Evolutionary conservation across 2,888 invertebrate genomes (phyloP), one percentile per base, ranked within the genome.

Genomic region (Tiphia femorata): DNA sequence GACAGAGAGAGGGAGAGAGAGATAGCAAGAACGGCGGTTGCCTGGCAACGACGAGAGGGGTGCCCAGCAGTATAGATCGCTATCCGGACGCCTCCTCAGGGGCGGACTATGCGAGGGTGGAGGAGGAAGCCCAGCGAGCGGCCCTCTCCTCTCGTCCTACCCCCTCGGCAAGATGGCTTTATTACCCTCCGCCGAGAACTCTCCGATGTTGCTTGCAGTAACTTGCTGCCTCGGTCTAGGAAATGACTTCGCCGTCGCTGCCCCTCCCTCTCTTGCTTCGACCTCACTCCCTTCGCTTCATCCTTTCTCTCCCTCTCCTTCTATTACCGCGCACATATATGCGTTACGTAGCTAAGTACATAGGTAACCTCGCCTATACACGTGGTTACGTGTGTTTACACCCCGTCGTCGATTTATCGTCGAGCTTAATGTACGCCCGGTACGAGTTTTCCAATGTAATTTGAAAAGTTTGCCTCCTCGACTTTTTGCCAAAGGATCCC

Each of bases 141-240:
- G n/a, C 33, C 47, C 33, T 37, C 47, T 29, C 35, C 33, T 23
- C 20, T 16, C 25, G 21, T 41, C 23, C 68, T 21, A 21, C 65
- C 55, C 71, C 64, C 75, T 76, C 73, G 59, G 75, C 82, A 83
- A 83, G 83, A 83, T 83, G 82, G 82, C 82, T 81, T 82, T 81
- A 81, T 81, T 81, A 79, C 80, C 78, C 77, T 73, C 70, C 68
- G 64, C 72, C 56, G 77, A 74, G 73, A 72, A 75, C 71, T 72
- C 66, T 68, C 70, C 73, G 71, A 67, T 69, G 72, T 75, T 72
- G 73, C 74, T n/a, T 67, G 72, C 70, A 72, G 67, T 73, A 77
- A 76, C 75, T 77, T 68, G 72, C 65, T 70, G 67, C 67, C 17
- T 62, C 59, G 67, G 70, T 72, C 58, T 67, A 75, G 76, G 77